Base-by-base conservation (phyloP, 1,140 invertebrate genomes). In the Conus ventricosus region DNA sequence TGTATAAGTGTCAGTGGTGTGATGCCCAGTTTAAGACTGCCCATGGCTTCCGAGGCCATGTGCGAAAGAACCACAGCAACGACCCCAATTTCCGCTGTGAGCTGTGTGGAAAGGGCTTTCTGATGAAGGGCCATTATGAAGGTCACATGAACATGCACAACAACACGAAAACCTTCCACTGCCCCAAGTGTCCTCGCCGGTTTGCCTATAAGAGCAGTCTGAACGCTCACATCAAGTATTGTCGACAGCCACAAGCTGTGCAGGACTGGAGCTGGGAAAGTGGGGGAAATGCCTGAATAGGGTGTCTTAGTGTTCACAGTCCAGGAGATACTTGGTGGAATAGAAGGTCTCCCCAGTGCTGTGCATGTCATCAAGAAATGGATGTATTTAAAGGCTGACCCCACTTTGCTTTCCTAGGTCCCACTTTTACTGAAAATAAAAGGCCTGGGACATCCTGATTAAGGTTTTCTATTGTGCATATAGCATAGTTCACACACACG, bases 101-200 rank as follows among this genome's bases (percentile, higher is more conserved):
- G 20, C 23, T 87, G 27, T 87, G 85, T 25, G 85, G 85, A 11
- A 55, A 78, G 51, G 85, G 85, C 5, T 87, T 87, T 25, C 10
- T 78, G 51, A 87, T 87, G 85, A 78, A 53, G 53, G 75, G 75
- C 5, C 85, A 87, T 51, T 87, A 78, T 80, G 71, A 25, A n/a
- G 85, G 85, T 4, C 85, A 87, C 75, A 87, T 87, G 85, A 87
- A 87, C 54, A 87, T 87, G 85, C 85, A 87, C 85, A 71, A 51
- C 75, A 78, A 78, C 17, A 54, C 57, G 27, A 78, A 80, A 23
- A 20, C 85, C 54, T 87, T 87, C 25, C 51, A 87, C 20, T 87
- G 85, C 54, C 85, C 85, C 51, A 55, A 7, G 4, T 87, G 85
- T 25, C 71, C 71, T 6, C 67, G 75, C 25, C 53, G 39, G 23